Percentiles rank a stretch among this genome's conserved stretches.
These are phyloP conservation scores for Dicyrtomina minuta DNA, from an alignment of 2,888 invertebrate genomes.

Conservation along the genomic window DNA sequence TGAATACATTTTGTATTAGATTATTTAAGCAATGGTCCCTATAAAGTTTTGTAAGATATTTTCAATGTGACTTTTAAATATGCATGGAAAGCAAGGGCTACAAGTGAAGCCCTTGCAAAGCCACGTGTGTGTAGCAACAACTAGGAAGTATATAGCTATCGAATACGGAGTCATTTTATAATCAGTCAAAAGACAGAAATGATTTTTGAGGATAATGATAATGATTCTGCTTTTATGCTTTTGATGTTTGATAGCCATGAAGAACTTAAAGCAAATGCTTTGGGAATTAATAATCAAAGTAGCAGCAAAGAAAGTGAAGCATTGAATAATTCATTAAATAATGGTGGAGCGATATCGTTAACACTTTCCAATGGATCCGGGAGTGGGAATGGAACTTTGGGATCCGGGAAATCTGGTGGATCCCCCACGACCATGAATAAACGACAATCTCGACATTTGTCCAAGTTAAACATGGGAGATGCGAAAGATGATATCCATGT, in stretches of 20 bases:
- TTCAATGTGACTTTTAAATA: too few species aligned
- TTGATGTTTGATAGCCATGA: conserved; percentile 22
- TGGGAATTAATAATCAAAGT: background rate
- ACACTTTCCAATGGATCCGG: conserved; percentile 32
- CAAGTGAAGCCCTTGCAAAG: too few species aligned
- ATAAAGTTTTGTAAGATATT: too few species aligned
- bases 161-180: too few species aligned
- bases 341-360: conserved; percentile 25
- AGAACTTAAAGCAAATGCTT: conserved; percentile 23
- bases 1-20: too few species aligned
- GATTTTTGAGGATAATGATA: too few species aligned
- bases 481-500: conserved; percentile 98
- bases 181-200: too few species aligned
- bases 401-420: conserved; percentile 36
- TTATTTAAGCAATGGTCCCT: too few species aligned
- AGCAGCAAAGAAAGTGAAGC: conserved; percentile 4
- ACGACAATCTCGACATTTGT: conserved; percentile 67
- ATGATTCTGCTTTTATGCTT: too few species aligned
- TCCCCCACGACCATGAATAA: conserved; percentile 51
- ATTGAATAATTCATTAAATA: conserved; percentile 11
- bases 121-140: too few species aligned
- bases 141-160: background rate
- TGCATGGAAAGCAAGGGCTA: too few species aligned
- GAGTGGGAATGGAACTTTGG: conserved; percentile 21
- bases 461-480: conserved; percentile 82